Base-by-base conservation (phyloP, 2,797 vertebrate genomes). In the Sebastolobus alascanus region DNA sequence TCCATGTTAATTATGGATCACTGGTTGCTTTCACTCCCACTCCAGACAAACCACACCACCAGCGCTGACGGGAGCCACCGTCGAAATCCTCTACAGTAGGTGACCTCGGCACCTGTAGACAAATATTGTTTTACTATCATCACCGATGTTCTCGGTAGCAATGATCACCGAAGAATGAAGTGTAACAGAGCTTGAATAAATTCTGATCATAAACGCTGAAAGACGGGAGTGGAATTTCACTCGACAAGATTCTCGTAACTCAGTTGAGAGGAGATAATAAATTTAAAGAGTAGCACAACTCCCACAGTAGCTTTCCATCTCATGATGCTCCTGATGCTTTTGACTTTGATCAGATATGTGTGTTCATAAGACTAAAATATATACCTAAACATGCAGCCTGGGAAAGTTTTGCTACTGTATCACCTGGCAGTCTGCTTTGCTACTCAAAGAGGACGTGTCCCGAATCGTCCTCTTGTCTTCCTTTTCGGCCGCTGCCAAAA, bases 1-100 rank as follows among this genome's bases (percentile, higher is more conserved):
- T 94, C 76, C 90, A 77, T 92, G 91, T 93, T 94, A 93, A 94
- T 94, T 92, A 90, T 86, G 90, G 90, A 93, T 92, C 90, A 93
- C 84, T 92, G 90, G 86, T 87, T 85, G 80, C 89, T 95, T 94
- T 94, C 84, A 95, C 87, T 92, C 83, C 87, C 78, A 87, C 90
- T 93, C 80, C 87, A 91, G 91, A 90, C 87, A 88, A 90, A 93
- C 91, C 92, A 85, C 92, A 91, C 82, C 72, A 79, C 71, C 87
- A 76, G 79, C 46, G 56, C 82, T 87, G 89, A 89, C 58, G 33
- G 80, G 80, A 82, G 89, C 84, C 80, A 58, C 90, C 77, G 84
- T 91, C 87, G 83, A 80, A 90, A 87, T 87, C 71, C 55, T 68
- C 31, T 38, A 46, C 43, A 46, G 43, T 46, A 84, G 84, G 86